A percentile compares a stretch with the other conserved stretches of the same genome.
These are phyloP conservation scores for Adoxophyes honmai DNA, from an alignment of 1,140 invertebrate species.

Conservation along the genomic window DNA sequence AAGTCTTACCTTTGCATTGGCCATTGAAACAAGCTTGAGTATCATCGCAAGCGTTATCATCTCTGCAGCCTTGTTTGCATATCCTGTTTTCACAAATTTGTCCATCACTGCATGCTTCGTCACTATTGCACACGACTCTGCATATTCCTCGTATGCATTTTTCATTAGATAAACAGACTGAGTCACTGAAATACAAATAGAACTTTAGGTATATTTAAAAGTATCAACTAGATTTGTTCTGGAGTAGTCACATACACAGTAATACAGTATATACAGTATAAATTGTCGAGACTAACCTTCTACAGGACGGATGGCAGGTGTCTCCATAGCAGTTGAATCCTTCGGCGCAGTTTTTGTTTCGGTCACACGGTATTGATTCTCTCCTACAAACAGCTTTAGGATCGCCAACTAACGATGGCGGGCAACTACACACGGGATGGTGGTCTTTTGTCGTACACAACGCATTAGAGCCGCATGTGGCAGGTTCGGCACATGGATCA, in stretches of 20 bases:
- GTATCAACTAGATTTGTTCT: too few species aligned
- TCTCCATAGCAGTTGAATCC: slow-evolving; percentile 85
- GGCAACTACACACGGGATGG: slow-evolving; percentile 85
- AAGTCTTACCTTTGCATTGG: slow-evolving; percentile 83
- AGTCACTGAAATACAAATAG: slow-evolving; percentile 79
- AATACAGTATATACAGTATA: slow-evolving; percentile 1
- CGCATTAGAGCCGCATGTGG: slow-evolving; percentile 92
- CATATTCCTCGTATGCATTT: slow-evolving; percentile 89
- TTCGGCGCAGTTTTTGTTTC: slow-evolving; percentile 81
- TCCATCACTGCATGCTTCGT: slow-evolving; percentile 86
- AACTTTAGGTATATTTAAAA: too few species aligned
- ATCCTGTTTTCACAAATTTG: slow-evolving; percentile 92
- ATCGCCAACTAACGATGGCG: slow-evolving; percentile 84
- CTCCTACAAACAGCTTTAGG: slow-evolving; percentile 85
- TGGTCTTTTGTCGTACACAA: slow-evolving; percentile 84
- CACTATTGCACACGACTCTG: slow-evolving; percentile 89
- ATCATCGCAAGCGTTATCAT: slow-evolving; percentile 86
- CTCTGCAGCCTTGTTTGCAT: slow-evolving; percentile 90
- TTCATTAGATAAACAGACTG: slow-evolving; percentile 89
- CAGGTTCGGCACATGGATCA: slow-evolving; percentile 84
- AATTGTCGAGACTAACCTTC: slow-evolving; percentile 78
- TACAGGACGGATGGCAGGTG: slow-evolving; percentile 85
- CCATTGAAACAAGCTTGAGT: slow-evolving; percentile 89
- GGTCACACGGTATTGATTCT: slow-evolving; percentile 79
- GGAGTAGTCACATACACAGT: too few species aligned